Percentiles rank a stretch among this genome's conserved stretches.
These are phyloP conservation scores for Anoplopoma fimbria DNA, from an alignment of 2,113 vertebrate species.

Conservation along the genomic window DNA sequence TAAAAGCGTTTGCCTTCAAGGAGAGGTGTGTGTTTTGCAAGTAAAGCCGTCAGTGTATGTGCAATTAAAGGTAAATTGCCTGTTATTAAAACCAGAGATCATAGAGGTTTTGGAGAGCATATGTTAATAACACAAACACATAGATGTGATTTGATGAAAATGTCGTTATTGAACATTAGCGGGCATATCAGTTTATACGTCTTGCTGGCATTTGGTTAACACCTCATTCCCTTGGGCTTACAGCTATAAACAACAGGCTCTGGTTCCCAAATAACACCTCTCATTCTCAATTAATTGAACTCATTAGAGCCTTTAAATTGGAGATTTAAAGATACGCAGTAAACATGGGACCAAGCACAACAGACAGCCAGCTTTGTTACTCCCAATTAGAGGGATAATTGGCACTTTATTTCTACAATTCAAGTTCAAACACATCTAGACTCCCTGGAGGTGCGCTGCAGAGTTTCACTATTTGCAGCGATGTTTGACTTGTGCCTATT, in stretches of 20 bases:
- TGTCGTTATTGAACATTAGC: slow-evolving; percentile 6
- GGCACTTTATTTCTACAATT: slow-evolving; percentile 76
- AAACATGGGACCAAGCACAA: slow-evolving; percentile 69
- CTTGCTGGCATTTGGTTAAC: slow-evolving; percentile 32
- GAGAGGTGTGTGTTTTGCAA: slow-evolving; percentile 6
- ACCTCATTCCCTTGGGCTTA: slow-evolving; percentile 42
- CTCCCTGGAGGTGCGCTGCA: slow-evolving; percentile 55
- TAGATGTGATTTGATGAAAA: slow-evolving; percentile 26
- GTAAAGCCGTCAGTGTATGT: background rate
- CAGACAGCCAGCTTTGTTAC: slow-evolving; percentile 72
- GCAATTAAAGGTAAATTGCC: slow-evolving; percentile 28
- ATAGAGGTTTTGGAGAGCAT: background rate
- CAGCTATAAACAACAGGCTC: slow-evolving; percentile 41
- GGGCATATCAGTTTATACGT: slow-evolving; percentile 22
- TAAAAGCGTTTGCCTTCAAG: background rate
- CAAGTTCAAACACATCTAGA: slow-evolving; percentile 69
- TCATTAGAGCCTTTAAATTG: slow-evolving; percentile 72
- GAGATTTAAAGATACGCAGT: slow-evolving; percentile 75
- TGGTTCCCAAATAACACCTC: slow-evolving; percentile 61
- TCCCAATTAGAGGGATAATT: slow-evolving; percentile 80
- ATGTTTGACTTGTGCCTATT: slow-evolving; percentile 72
- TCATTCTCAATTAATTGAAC: slow-evolving; percentile 77
- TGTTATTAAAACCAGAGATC: slow-evolving; percentile 20
- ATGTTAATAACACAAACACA: slow-evolving; percentile 30
- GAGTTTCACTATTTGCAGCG: slow-evolving; percentile 72